phyloP scores from a whole-genome alignment of 2,113 vertebrate genomes.

The Corythoichthys haematopterus region DNA sequence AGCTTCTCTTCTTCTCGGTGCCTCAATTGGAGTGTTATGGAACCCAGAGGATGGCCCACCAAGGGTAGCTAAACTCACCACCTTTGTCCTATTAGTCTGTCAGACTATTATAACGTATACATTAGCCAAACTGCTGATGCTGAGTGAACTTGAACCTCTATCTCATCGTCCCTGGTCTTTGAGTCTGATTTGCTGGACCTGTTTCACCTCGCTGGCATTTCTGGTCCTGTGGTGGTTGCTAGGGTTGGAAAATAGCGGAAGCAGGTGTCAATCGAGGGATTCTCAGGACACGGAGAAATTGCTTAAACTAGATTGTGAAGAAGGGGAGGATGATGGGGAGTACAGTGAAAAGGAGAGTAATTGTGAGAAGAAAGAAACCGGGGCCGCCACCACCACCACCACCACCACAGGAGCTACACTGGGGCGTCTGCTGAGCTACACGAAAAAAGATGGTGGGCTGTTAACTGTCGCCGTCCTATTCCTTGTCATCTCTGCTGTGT shows the following conservation, averaged over 20 bases:
- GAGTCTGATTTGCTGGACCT: slow-evolving; percentile 86
- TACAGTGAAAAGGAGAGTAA: slow-evolving; percentile 7
- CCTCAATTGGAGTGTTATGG: slow-evolving; percentile 77
- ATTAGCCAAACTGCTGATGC: slow-evolving; percentile 86
- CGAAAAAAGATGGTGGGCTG: slow-evolving; percentile 78
- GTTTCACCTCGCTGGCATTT: slow-evolving; percentile 67
- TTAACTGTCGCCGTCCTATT: slow-evolving; percentile 81
- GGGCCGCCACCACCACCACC: slow-evolving; percentile 28
- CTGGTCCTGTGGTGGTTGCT: slow-evolving; percentile 78
- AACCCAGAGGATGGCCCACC: slow-evolving; percentile 78
- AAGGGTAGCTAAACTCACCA: slow-evolving; percentile 66
- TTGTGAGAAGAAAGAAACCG: neutral
- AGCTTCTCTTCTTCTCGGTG: slow-evolving; percentile 79
- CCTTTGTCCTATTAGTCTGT: slow-evolving; percentile 71
- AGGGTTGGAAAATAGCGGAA: slow-evolving; percentile 53
- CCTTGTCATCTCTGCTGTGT: slow-evolving; percentile 81
- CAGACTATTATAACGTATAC: slow-evolving; percentile 77
- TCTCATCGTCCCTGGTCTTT: slow-evolving; percentile 80
- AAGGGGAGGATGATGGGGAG: slow-evolving; percentile 6
- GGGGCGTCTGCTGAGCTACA: slow-evolving; percentile 84
- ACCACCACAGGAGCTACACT: slow-evolving; percentile 77
- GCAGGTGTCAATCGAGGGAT: neutral
- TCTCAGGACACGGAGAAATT: slow-evolving; percentile 53
- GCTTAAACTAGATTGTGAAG: slow-evolving; percentile 35
- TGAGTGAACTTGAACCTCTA: slow-evolving; percentile 76